phyloP scores from a whole-genome alignment of 2,113 vertebrate species.

The Hemibagrus wyckioides region DNA sequence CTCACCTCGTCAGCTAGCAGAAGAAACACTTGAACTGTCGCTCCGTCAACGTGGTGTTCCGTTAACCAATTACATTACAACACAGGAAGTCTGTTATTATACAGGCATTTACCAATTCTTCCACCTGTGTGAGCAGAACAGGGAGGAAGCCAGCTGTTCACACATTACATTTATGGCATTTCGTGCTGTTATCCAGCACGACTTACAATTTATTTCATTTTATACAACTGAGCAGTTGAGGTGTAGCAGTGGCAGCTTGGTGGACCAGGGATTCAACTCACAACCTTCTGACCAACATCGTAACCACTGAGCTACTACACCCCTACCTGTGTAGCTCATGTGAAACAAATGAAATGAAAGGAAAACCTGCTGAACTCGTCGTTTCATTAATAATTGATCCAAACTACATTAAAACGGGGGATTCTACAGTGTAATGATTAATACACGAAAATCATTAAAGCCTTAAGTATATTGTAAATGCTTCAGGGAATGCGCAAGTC shows the following conservation, averaged over 20 bases:
- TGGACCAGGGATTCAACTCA: no score
- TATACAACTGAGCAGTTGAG: no score
- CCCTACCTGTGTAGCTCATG: not conserved
- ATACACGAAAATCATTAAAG: no score
- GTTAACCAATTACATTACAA: slow-evolving; percentile 24
- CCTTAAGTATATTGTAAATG: not conserved
- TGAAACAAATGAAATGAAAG: not conserved
- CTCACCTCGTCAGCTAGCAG: not conserved
- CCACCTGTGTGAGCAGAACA: slow-evolving; percentile 18
- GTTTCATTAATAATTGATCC: not conserved
- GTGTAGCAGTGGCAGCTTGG: no score
- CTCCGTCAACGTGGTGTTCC: not conserved
- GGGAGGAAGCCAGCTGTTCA: slow-evolving; percentile 1
- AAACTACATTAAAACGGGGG: not conserved
- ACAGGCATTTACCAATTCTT: slow-evolving; percentile 41
- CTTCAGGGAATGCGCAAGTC: not conserved
- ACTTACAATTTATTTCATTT: no score
- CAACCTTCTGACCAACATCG: no score
- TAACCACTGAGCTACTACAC: no score
- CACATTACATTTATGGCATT: no score
- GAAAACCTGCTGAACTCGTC: not conserved
- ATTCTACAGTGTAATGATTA: not conserved
- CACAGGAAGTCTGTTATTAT: slow-evolving; percentile 30
- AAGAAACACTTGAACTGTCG: not conserved
- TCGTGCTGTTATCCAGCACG: no score